These are phyloP conservation scores for Cathartes aura DNA, from an alignment of 2,113 vertebrate genomes.

Conservation along the genomic window DNA sequence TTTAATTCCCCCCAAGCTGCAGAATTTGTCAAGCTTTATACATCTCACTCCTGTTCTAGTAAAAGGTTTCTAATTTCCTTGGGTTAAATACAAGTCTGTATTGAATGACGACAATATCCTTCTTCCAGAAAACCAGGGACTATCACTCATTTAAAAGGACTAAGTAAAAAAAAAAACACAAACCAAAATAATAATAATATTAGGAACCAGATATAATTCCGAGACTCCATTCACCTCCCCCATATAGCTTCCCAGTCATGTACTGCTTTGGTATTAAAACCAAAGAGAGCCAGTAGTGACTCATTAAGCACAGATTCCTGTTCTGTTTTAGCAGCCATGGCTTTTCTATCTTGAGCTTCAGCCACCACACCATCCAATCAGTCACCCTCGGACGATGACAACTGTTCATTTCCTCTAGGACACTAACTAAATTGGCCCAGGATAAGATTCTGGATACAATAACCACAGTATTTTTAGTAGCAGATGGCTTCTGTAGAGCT, in stretches of 20 bases:
- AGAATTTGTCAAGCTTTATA: not conserved
- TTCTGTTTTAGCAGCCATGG: constrained; percentile 1
- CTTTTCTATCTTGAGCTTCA: constrained; percentile 47
- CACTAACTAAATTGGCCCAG: not conserved
- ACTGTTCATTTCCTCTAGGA: not conserved
- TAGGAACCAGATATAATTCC: not conserved
- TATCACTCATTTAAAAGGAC: not conserved
- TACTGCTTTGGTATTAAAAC: not conserved
- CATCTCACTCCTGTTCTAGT: not conserved
- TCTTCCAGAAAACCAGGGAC: not conserved
- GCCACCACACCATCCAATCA: not conserved
- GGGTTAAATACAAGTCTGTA: not conserved
- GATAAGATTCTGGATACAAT: constrained; percentile 13
- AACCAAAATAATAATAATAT: not conserved
- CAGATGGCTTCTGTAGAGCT: not conserved
- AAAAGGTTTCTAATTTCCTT: not conserved
- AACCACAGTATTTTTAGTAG: constrained; percentile 47
- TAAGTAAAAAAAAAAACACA: not conserved
- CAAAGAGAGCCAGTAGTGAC: not conserved
- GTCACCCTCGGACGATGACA: not conserved
- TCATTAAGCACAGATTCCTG: not conserved
- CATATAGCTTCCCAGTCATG: not conserved
- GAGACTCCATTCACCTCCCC: not conserved
- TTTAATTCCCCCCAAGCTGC: not conserved
- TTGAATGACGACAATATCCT: not conserved